A percentile compares a stretch with the other conserved stretches of the same genome.
These are phyloP conservation scores for Heliconius erato DNA, from an alignment of 2,888 invertebrate species.

Conservation along the genomic window DNA sequence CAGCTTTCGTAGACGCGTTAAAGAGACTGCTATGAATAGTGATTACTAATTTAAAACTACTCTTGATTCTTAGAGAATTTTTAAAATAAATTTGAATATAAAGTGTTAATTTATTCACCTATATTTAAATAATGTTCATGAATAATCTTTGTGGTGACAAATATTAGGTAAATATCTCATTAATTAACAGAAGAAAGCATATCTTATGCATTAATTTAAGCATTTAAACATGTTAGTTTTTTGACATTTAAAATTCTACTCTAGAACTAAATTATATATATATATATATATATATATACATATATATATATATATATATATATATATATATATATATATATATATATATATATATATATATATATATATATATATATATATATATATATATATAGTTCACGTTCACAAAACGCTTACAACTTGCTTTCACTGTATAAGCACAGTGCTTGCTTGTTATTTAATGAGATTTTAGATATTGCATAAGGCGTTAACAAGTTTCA, in stretches of 20 bases:
- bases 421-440: slow-evolving; percentile 47
- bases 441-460: slow-evolving; percentile 64
- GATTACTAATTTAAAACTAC: slow-evolving; percentile 17
- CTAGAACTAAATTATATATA: not conserved
- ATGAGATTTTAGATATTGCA: slow-evolving; percentile 66
- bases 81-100: slow-evolving; percentile 22
- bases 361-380: slow-evolving; percentile 41
- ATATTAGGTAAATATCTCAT: not conserved
- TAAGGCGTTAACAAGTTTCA: slow-evolving; percentile 60
- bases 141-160: not conserved
- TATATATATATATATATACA: slow-evolving; percentile 39
- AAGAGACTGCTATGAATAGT: slow-evolving; percentile 22
- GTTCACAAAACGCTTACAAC: slow-evolving; percentile 42
- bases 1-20: slow-evolving; percentile 17
- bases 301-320: not conserved
- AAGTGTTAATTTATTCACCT: not conserved
- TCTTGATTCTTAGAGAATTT: slow-evolving; percentile 1
- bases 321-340: slow-evolving; percentile 49
- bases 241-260: not conserved
- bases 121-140: slow-evolving; percentile 4
- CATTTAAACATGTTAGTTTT: not conserved
- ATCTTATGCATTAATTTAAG: not conserved
- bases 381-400: slow-evolving; percentile 37
- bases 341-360: slow-evolving; percentile 41
- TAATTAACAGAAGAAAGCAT: not conserved